Evolutionary conservation across 1,140 invertebrate genomes (phyloP), one percentile per base, ranked within the genome.

Genomic region (Drosophila mauritiana): DNA sequence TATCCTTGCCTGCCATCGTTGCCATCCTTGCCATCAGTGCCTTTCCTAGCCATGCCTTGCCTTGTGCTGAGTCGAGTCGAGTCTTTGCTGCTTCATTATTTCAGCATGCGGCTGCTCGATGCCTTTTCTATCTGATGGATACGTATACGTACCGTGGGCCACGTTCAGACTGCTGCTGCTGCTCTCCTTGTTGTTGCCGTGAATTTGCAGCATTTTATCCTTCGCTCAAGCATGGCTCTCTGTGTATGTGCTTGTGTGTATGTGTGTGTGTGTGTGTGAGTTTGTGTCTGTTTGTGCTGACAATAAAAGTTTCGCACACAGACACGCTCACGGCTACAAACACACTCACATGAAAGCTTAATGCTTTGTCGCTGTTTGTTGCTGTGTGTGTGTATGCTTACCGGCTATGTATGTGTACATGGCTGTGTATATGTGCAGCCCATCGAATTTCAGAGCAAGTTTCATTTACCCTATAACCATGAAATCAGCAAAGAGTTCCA

Each of bases 31-130:
- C 40, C 25, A 31, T 31, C 31, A 31, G 31, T 31, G 31, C 31
- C 31, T 31, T 31, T 8, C 31, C 31, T 57, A 40, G 59, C 53
- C 27, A 22, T 46, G 31, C 20, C 20, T 20, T 57, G 62, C 57
- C 57, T 63, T 61, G 76, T 63, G 51, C 62, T 51, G 78, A 80
- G 48, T 73, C 68, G 79, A 77, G 74, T 80, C 83, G 83, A 88
- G 84, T 89, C 84, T 84, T 88, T 88, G 84, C 84, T 88, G 84
- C 84, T 88, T 88, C 84, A 88, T 88, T 88, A 88, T 88, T 88
- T 88, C 85, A 89, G 85, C 84, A 88, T 88, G 85, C 84, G 73
- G 73, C 73, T 74, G 82, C 81, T 80, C 84, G 85, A 88, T 88
- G 84, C 84, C 84, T 84, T 86, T 85, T 88, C 84, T 84, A 88